Evolutionary conservation across 2,113 vertebrate genomes (phyloP), one percentile per base, ranked within the genome.

Genomic region (Prolemur simus): DNA sequence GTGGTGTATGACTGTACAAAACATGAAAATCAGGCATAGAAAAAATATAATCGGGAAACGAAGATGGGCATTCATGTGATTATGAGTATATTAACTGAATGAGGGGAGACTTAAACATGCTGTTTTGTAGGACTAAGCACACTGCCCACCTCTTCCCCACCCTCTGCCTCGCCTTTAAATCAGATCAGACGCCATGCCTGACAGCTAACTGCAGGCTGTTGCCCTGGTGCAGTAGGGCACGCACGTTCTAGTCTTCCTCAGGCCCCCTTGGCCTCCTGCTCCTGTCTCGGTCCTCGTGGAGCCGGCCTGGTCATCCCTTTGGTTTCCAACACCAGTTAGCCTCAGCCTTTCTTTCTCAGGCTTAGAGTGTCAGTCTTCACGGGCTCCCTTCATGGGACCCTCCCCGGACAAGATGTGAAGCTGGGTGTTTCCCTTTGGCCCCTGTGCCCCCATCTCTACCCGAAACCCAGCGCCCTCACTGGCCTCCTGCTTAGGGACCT

Each of bases 391-490:
- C 3, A 6, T 5, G 29, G n/a, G 34, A 18, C 2, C n/a, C 68
- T 76, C 42, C 45, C 29, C 10, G 49, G 77, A 27, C 23, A 27
- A 32, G n/a, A 23, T 20, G 7, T 1, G 6, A 66, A 80, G 60
- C 18, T 25, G n/a, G 76, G 32, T n/a, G 15, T 34, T 71, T 77
- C 81, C 64, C 37, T 74, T 66, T 23, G 54, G 32, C 32, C 11
- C 27, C 20, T 10, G 2, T 42, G 29, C 27, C 68, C 69, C 11
- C 34, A 0, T 49, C 23, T 54, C 63, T 87, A 14, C 76, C 32
- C 10, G 5, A 76, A 13, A 27, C 32, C 4, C 8, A 0, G 9
- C 3, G 8, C 29, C 32, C 32, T 60, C 47, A 13, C 7, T n/a
- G 18, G 47, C 29, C 52, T 56, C 71, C 45, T 37, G 8, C 4